Conservation (phyloP, 2,797 vertebrate species). For the Cuniculus paca region DNA sequence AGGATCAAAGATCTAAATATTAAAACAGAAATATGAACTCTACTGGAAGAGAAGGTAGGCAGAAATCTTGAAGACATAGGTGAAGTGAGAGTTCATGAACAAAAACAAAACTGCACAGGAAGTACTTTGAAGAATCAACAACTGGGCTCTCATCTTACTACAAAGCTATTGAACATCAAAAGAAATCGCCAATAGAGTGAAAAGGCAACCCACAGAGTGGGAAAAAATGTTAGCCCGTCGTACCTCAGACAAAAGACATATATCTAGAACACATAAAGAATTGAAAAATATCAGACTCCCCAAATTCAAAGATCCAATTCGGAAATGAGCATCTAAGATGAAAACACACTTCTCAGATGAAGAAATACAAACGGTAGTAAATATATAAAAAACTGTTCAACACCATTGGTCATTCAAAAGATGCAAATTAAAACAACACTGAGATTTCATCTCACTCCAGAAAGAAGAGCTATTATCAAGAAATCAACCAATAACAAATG, state of each 20-base stretch:
- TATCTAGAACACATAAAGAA: background rate
- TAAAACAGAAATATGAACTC: background rate
- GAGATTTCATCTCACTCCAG: background rate
- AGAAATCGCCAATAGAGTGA: background rate
- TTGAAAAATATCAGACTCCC: background rate
- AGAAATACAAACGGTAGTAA: background rate
- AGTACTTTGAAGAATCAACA: background rate
- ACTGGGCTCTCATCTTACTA: background rate
- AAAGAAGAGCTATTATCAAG: background rate
- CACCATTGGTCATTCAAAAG: background rate
- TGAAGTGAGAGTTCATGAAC: background rate
- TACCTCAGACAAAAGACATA: background rate
- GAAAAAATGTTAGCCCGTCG: no score
- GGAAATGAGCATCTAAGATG: background rate
- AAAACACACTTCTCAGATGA: background rate
- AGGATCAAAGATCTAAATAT: background rate
- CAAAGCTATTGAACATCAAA: background rate
- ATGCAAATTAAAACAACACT: background rate
- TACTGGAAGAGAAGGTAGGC: background rate
- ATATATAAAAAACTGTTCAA: background rate
- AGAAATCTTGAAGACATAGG: background rate
- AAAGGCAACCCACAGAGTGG: background rate
- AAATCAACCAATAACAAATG: background rate
- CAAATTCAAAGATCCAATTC: background rate
- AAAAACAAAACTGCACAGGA: background rate